These are phyloP conservation scores for Sabatieria punctata DNA, from an alignment of 2,888 invertebrate species.

Conservation along the genomic window DNA sequence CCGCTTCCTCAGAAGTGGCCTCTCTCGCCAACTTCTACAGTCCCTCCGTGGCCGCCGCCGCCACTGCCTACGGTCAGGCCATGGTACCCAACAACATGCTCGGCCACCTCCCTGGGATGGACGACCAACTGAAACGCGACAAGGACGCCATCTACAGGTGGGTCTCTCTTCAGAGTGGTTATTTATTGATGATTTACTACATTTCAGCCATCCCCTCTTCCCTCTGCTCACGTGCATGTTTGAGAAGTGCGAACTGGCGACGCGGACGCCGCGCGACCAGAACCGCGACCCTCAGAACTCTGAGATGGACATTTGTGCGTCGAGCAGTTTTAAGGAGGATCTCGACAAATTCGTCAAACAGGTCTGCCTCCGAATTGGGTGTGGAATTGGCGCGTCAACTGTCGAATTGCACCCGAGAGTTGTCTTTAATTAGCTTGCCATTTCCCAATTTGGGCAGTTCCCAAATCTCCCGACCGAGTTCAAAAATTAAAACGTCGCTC, in stretches of 20 bases:
- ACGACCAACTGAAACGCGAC: constrained; percentile 20
- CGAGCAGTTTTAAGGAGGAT: constrained; percentile 99
- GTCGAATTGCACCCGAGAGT: too few relatives aligned
- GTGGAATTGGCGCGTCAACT: too few relatives aligned
- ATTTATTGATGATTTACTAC: constrained; percentile 10
- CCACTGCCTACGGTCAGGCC: background rate
- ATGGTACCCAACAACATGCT: background rate
- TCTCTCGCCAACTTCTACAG: background rate
- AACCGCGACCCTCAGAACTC: constrained; percentile 13
- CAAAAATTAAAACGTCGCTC: too few relatives aligned
- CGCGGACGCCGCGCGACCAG: constrained; percentile 86
- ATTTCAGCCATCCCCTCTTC: constrained; percentile 91
- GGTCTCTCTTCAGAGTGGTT: too few relatives aligned
- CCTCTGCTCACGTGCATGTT: constrained; percentile 96
- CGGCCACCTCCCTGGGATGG: background rate
- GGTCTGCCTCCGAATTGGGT: constrained; percentile 52
- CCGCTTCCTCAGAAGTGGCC: constrained; percentile 1
- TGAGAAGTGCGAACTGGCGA: constrained; percentile 99
- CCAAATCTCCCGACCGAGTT: too few relatives aligned
- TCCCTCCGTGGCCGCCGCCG: background rate
- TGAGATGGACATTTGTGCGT: constrained; percentile 75
- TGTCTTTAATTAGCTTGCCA: too few relatives aligned
- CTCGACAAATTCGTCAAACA: constrained; percentile 99
- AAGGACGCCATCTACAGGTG: constrained; percentile 20
- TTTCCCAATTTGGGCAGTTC: too few relatives aligned